A percentile compares a stretch with the other conserved stretches of the same genome.
These are phyloP conservation scores for Amorpha juglandis DNA, from an alignment of 2,888 invertebrate species.

Conservation along the genomic window DNA sequence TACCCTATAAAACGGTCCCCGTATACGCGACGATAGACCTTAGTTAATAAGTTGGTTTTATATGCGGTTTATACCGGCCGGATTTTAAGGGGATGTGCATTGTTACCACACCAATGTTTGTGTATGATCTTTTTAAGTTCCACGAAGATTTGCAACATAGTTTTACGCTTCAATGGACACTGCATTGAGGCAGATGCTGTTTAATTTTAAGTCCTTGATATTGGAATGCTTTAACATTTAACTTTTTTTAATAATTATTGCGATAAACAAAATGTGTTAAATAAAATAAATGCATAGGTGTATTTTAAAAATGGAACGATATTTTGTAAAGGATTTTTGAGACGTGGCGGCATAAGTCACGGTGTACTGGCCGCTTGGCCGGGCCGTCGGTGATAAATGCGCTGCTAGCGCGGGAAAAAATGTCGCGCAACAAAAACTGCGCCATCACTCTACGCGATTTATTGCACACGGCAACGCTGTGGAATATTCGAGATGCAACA, in stretches of 20 bases:
- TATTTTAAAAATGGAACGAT: conserved; percentile 49
- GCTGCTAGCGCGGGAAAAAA: conserved; percentile 82
- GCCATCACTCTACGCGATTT: conserved; percentile 80
- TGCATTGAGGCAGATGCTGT: conserved; percentile 7
- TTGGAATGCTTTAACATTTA: background rate
- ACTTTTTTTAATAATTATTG: background rate
- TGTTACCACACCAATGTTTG: conserved; percentile 77
- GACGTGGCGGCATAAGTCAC: conserved; percentile 72
- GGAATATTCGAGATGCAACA: conserved; percentile 73
- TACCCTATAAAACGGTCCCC: conserved; percentile 72
- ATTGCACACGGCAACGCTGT: conserved; percentile 72
- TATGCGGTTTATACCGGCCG: conserved; percentile 73
- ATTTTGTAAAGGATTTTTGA: conserved; percentile 40
- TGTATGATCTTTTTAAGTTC: conserved; percentile 77
- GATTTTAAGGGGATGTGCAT: conserved; percentile 70
- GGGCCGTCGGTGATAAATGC: conserved; percentile 71
- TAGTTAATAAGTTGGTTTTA: conserved; percentile 79
- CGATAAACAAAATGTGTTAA: conserved; percentile 43
- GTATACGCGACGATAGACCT: conserved; percentile 65
- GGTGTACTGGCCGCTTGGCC: conserved; percentile 47
- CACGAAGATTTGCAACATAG: conserved; percentile 58
- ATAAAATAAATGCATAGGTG: conserved; percentile 37
- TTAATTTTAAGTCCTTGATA: conserved; percentile 26
- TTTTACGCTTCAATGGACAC: conserved; percentile 49
- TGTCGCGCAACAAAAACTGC: conserved; percentile 78